phyloP scores from a whole-genome alignment of 1,140 invertebrate species.

The Brachionus plicatilis region DNA sequence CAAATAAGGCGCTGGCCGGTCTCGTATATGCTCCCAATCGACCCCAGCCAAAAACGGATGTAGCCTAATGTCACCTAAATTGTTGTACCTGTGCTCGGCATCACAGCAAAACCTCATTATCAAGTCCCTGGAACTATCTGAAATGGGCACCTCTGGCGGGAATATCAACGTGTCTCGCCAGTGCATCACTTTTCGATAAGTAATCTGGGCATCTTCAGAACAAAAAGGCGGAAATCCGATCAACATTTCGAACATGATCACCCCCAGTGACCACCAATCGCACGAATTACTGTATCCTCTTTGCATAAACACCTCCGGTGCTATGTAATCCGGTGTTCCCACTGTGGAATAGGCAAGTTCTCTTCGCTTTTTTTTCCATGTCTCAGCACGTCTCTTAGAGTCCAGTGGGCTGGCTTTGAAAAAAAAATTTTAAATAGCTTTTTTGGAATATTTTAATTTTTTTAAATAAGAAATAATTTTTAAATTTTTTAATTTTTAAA shows the following conservation, averaged over 20 bases:
- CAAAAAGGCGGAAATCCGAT: conserved; percentile 92
- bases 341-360: conserved; percentile 81
- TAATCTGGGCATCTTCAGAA: conserved; percentile 92
- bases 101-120: conserved; percentile 78
- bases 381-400: conserved; percentile 89
- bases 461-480: neutral
- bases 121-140: conserved; percentile 61
- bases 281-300: conserved; percentile 93
- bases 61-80: conserved; percentile 76
- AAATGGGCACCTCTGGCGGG: conserved; percentile 92
- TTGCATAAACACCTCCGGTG: conserved; percentile 93
- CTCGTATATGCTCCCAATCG: conserved; percentile 84
- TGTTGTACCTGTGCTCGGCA: conserved; percentile 69
- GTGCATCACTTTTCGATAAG: conserved; percentile 94
- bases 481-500: too few species aligned
- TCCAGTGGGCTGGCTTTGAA: conserved; percentile 73
- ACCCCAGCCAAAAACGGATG: conserved; percentile 83
- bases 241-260: conserved; percentile 99
- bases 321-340: conserved; percentile 98
- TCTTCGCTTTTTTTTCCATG: conserved; percentile 90
- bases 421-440: neutral
- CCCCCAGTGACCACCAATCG: conserved; percentile 98
- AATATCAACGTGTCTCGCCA: conserved; percentile 91
- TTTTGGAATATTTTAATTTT: too few species aligned
- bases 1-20: conserved; percentile 90